Evolutionary conservation across 2,888 invertebrate genomes (phyloP), one percentile per base, ranked within the genome.

Genomic region (Volucella inanis): DNA sequence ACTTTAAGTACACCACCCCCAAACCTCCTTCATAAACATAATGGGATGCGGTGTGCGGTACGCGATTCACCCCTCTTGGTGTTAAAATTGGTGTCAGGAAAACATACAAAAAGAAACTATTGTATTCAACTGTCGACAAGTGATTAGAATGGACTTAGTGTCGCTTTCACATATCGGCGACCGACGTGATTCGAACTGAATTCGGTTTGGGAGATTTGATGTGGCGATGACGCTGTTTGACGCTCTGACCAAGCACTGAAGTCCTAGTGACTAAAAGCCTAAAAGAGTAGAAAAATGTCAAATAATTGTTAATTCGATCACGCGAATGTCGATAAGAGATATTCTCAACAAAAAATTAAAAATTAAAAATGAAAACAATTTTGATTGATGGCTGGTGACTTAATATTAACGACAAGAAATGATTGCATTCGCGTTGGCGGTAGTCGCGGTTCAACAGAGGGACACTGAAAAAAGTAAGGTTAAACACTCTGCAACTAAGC

Each of bases 101-200:
- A 18, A 54, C 47, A 8, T 43, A 31, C 38, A 38, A 61, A 57
- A 12, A 49, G 55, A 43, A 39, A 68, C 70, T 31, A 49, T 22
- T 22, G 18, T 22, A 22, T 18, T 14, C 11, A 76, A 43, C 50
- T 39, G 11, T 14, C 31, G 39, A 54, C 61, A 50, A 67, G 50
- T 67, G 68, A 83, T 83, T 83, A 78, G 67, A 83, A 83, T 83
- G 78, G 72, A 72, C 43, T 78, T 64, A 83, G 78, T 78, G 78
- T 78, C 72, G 67, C 68, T 74, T 78, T 78, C 78, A 83, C 68
- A 77, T 82, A 83, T 78, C 72, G 55, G n/a, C 15, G 22, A 78
- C 78, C n/a, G 39, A 78, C 83, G 83, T 83, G 83, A 83, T 74
- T 57, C 14, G 74, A 78, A 74, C 78, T 6, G 4, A 31, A 31